These are phyloP conservation scores for Drosophila ogumai DNA, from an alignment of 1,140 invertebrate genomes.

Conservation along the genomic window DNA sequence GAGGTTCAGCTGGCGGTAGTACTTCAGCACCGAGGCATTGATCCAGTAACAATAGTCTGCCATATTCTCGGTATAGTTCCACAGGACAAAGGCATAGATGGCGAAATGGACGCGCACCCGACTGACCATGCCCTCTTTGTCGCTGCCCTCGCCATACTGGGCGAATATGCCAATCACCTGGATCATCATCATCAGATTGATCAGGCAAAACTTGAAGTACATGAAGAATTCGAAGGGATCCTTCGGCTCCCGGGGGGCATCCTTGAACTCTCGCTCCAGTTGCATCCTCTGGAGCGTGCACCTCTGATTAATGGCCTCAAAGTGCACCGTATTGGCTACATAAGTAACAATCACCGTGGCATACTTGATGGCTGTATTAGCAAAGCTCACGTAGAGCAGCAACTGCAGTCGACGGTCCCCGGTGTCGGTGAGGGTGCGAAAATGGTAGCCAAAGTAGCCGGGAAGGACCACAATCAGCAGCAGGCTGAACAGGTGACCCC, in stretches of 20 bases:
- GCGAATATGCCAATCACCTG: conserved; percentile 68
- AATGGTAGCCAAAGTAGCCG: conserved; percentile 64
- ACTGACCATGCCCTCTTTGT: background rate
- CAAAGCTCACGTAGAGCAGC: conserved; percentile 63
- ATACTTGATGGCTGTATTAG: conserved; percentile 78
- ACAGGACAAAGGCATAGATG: conserved; percentile 76
- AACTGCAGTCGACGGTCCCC: conserved; percentile 62
- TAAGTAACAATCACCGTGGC: conserved; percentile 70
- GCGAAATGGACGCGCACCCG: conserved; percentile 59
- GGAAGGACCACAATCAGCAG: conserved; percentile 67
- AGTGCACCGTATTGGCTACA: conserved; percentile 70
- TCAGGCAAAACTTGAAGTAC: conserved; percentile 74
- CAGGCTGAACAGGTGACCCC: conserved; percentile 64
- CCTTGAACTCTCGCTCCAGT: conserved; percentile 49
- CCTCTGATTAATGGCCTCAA: conserved; percentile 57
- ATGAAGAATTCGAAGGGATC: conserved; percentile 62
- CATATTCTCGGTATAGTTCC: conserved; percentile 82
- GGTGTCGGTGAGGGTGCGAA: conserved; percentile 47
- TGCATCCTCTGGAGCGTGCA: conserved; percentile 55
- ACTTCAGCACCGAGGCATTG: conserved; percentile 63
- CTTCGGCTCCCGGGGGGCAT: conserved; percentile 20
- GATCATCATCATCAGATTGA: conserved; percentile 76
- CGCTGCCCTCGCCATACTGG: conserved; percentile 9
- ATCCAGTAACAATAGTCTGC: conserved; percentile 78
- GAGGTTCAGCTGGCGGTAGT: conserved; percentile 55